phyloP scores from a whole-genome alignment of 2,888 invertebrate genomes.

The Scrobipalpa atriplicella region DNA sequence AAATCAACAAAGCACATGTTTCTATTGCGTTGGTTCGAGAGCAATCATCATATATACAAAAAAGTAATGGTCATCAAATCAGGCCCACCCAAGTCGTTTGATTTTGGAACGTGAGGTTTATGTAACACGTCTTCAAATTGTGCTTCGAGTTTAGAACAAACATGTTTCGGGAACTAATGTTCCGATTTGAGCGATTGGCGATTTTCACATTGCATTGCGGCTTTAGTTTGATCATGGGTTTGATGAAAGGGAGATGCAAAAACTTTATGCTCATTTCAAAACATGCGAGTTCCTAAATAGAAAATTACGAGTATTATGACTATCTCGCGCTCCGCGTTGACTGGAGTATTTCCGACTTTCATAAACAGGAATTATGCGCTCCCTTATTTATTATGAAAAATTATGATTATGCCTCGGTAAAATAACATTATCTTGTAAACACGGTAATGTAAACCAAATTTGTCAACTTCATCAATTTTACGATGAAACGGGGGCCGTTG shows the following conservation, averaged over 20 bases:
- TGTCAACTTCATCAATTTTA: background rate
- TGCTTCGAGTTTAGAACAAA: conserved; percentile 37
- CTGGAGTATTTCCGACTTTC: too few relatives aligned
- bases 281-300: too few relatives aligned
- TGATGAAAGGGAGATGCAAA: too few relatives aligned
- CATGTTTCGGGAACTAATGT: background rate
- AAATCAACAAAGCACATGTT: conserved; percentile 59
- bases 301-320: too few relatives aligned
- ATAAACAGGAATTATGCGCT: too few relatives aligned
- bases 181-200: background rate
- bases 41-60: conserved; percentile 72
- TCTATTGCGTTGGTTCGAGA: conserved; percentile 60
- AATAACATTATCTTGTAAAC: background rate
- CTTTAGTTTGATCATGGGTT: background rate
- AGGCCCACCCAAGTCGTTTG: conserved; percentile 76
- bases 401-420: too few relatives aligned
- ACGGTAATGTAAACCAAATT: conserved; percentile 2
- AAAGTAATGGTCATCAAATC: conserved; percentile 71
- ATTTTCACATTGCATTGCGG: background rate
- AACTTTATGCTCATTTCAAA: too few relatives aligned
- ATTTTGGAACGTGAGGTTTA: conserved; percentile 68
- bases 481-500: too few relatives aligned
- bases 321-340: too few relatives aligned
- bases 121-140: conserved; percentile 75
- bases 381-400: too few relatives aligned